These are phyloP conservation scores for Onychomys leucogaster DNA, from an alignment of 2,797 vertebrate species.

Conservation along the genomic window DNA sequence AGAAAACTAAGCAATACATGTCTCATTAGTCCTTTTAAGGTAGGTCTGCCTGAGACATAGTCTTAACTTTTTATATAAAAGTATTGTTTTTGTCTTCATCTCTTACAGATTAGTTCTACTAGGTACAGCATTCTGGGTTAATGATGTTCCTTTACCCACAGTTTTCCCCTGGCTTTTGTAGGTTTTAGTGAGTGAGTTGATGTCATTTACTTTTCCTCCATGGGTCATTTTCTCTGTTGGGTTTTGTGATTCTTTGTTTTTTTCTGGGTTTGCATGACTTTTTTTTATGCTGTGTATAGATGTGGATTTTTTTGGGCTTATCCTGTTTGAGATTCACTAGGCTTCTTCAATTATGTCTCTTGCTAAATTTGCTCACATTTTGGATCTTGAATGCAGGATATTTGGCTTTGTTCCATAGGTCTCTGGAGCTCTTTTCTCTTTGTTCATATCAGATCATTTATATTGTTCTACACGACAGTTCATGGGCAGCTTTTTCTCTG, in stretches of 20 bases:
- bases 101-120: neutral
- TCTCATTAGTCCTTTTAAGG: no score
- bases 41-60: neutral
- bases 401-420: neutral
- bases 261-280: neutral
- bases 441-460: neutral
- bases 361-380: neutral
- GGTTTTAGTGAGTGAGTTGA: neutral
- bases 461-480: neutral
- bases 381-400: neutral
- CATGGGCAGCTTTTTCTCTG: neutral
- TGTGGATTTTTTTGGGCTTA: neutral
- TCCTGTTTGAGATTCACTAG: neutral
- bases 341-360: neutral
- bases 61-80: neutral
- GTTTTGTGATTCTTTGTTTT: neutral
- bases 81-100: neutral
- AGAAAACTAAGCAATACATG: neutral
- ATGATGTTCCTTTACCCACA: neutral
- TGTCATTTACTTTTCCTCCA: neutral
- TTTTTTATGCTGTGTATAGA: neutral
- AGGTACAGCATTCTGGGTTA: neutral
- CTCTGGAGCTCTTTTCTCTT: neutral
- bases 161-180: neutral
- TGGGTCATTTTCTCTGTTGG: neutral